Base-by-base conservation (phyloP, 2,113 vertebrate species). In the Myotis davidii region DNA sequence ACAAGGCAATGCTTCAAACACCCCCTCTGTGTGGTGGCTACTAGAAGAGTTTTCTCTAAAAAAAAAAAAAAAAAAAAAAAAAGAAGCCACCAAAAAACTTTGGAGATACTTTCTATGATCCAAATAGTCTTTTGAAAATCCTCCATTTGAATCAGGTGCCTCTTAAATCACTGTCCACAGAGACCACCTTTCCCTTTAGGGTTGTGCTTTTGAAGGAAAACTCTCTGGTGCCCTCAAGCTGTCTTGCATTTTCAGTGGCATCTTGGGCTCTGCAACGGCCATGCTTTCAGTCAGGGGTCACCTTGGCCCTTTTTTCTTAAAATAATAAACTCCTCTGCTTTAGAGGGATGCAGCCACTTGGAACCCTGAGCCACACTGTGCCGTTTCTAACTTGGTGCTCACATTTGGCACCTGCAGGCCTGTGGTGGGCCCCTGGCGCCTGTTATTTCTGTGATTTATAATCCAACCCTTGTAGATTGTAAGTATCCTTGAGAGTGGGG, bases 131-230 rank as follows among this genome's bases (percentile, higher is more conserved):
- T 82, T 84, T 50, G 29, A 64, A 91, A 77, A 78, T 88, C 48
- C 52, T 83, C 11, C n/a, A 50, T 18, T 48, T 77, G 34, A 72
- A 90, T 73, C 21, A 69, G 7, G 89, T n/a, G 82, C 42, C 54
- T 88, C 92, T 95, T 96, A 96, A 97, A 69, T 48, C 81, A 85
- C 52, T n/a, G 39, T 89, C 76, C 76, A 64, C 34, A 85, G 90
- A 77, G 59, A 91, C n/a, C 45, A 13, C 59, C 67, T 89, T 93
- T 69, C 61, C 65, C 45, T 77, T 72, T 81, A 70, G 73, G 76
- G 25, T 45, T 81, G 65, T 20, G 27, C 2, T 78, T 92, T 92
- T 1, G 12, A 88, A 87, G 61, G 48, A 76, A 89, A 85, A 48
- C 18, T 32, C 29, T 73, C 86, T 88, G 82, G 34, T 37, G 39